A percentile compares a stretch with the other conserved stretches of the same genome.
Conservation (phyloP, 1,140 invertebrate genomes). For the Ceratosolen solmsi region DNA sequence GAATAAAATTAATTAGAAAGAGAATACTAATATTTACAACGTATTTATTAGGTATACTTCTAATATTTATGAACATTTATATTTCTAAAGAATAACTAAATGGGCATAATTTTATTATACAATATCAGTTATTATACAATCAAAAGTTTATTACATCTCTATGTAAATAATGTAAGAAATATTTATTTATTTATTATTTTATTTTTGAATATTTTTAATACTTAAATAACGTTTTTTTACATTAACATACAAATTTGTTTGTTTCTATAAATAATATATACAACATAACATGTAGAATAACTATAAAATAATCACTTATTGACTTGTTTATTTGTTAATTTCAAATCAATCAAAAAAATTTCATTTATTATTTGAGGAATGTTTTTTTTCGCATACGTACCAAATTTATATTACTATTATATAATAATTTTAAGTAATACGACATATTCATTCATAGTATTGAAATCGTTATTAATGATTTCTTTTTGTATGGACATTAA, state of each 20-base stretch:
- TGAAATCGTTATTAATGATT: constrained; percentile 24
- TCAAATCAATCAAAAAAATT: background rate
- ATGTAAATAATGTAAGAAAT: constrained; percentile 50
- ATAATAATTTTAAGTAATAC: background rate
- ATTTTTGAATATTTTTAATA: constrained; percentile 22
- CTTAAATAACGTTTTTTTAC: constrained; percentile 10
- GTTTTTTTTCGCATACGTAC: constrained; percentile 25
- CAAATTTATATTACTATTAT: background rate
- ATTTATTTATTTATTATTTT: constrained; percentile 36
- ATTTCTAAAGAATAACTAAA: no score
- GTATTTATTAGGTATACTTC: no score
- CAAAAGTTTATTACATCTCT: no score
- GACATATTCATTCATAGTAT: background rate
- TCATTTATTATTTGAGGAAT: constrained; percentile 30
- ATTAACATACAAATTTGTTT: constrained; percentile 10
- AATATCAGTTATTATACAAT: no score
- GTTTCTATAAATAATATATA: constrained; percentile 43
- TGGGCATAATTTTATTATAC: no score
- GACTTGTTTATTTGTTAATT: background rate
- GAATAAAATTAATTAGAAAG: background rate
- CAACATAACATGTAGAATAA: constrained; percentile 9
- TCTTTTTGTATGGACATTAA: constrained; percentile 3
- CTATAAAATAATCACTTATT: constrained; percentile 5
- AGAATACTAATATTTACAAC: background rate
- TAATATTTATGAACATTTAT: no score